A percentile compares a stretch with the other conserved stretches of the same genome.
phyloP scores from a whole-genome alignment of 2,888 invertebrate genomes.

The Chymomyza procnemis region DNA sequence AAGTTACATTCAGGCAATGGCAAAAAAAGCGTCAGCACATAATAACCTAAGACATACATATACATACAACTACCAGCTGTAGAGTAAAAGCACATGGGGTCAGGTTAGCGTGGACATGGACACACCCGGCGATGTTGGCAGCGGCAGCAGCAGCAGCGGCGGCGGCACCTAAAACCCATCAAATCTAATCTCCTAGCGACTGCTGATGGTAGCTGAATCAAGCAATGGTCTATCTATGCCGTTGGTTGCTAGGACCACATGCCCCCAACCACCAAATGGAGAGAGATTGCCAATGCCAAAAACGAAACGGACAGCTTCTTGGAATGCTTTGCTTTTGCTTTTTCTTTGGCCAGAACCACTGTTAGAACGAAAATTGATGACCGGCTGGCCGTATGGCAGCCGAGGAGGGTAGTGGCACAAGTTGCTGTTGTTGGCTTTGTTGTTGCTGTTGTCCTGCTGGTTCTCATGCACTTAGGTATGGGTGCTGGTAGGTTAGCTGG shows the following conservation, averaged over 20 bases:
- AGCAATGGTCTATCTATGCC: background rate
- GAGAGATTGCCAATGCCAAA: slow-evolving; percentile 17
- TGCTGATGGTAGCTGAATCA: slow-evolving; percentile 25
- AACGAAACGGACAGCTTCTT: slow-evolving; percentile 46
- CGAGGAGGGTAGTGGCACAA: slow-evolving; percentile 33
- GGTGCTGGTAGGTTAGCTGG: slow-evolving; percentile 2
- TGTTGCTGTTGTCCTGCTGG: background rate
- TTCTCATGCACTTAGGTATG: background rate
- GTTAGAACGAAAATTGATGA: slow-evolving; percentile 70
- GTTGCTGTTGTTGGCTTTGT: background rate
- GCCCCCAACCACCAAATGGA: slow-evolving; percentile 2
- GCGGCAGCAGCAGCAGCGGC: slow-evolving; percentile 5
- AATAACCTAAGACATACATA: slow-evolving; percentile 51
- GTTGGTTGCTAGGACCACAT: slow-evolving; percentile 39
- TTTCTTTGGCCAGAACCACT: slow-evolving; percentile 27
- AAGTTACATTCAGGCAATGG: background rate
- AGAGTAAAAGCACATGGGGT: background rate
- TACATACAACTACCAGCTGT: background rate
- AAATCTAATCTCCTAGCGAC: slow-evolving; percentile 70
- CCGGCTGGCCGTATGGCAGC: slow-evolving; percentile 47
- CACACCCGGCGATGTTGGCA: background rate
- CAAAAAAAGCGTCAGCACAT: slow-evolving; percentile 38
- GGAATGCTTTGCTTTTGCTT: slow-evolving; percentile 44
- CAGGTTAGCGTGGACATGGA: background rate
- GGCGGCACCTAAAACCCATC: slow-evolving; percentile 65